A percentile compares a stretch with the other conserved stretches of the same genome.
These are phyloP conservation scores for Ictalurus furcatus DNA, from an alignment of 2,113 vertebrate genomes.

Conservation along the genomic window DNA sequence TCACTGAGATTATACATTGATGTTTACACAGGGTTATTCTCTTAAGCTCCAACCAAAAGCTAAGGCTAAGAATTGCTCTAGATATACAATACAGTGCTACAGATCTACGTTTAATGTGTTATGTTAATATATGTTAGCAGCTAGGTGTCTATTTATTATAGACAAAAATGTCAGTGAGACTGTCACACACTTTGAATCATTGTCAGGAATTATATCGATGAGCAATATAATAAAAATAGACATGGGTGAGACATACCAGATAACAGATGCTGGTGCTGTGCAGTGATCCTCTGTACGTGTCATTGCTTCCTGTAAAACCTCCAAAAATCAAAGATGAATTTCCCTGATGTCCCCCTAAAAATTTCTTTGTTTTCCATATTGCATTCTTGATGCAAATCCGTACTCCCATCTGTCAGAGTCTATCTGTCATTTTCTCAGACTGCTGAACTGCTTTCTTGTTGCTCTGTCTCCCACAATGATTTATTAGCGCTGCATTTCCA, in stretches of 20 bases:
- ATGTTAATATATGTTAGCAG: background rate
- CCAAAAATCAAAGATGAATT: background rate
- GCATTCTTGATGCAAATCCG: background rate
- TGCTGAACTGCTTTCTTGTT: background rate
- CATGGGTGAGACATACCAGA: background rate
- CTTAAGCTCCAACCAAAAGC: background rate
- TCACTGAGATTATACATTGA: background rate
- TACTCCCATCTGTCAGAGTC: background rate
- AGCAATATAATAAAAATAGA: conserved; percentile 10
- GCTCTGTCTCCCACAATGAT: background rate
- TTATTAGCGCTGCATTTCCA: background rate
- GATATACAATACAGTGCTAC: background rate
- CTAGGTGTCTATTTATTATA: background rate
- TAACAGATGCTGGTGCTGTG: background rate
- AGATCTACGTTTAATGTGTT: background rate
- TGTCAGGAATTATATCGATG: background rate
- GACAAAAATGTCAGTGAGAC: background rate
- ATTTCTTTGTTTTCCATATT: conserved; percentile 15
- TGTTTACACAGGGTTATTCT: background rate
- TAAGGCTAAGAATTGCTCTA: background rate
- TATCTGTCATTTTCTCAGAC: conserved; percentile 2
- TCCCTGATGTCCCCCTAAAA: background rate
- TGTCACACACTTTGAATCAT: background rate
- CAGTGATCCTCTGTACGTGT: background rate
- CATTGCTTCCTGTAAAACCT: background rate